Base-by-base conservation (phyloP, 2,888 invertebrate genomes). In the Apamea crenata region DNA sequence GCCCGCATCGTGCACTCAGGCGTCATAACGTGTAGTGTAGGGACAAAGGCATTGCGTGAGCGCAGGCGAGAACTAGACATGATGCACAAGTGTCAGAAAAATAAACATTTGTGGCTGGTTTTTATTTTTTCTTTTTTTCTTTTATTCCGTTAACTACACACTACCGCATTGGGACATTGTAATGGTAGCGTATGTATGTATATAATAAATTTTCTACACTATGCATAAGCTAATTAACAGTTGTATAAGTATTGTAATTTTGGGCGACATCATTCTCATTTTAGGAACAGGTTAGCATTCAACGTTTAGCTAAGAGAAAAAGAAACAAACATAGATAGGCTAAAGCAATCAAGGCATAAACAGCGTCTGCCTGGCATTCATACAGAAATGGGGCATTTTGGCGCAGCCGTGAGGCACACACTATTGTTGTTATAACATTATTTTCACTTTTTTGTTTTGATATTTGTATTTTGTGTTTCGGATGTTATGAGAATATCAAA, bases 1-100 rank as follows among this genome's bases (percentile, higher is more conserved):
- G 75, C 85, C 85, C 88, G 88, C 88, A 87, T 87, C 53, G 25
- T 59, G 50, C 73, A 1, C 80, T n/a, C 32, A n/a, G 6, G 0
- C 29, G 29, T 21, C 29, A 44, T 12, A 18, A 12, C 2, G 2
- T 18, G 1, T n/a, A 10, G 56, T 50, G 47, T 14, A 44, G 32
- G 53, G 47, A 32, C 50, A n/a, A 16, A 67, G n/a, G n/a, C 2
- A 59, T 29, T 40, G 73, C 53, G 36, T 21, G 16, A 14, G 29
- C 36, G 36, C 32, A n/a, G 16, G n/a, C 5, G 21, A 29, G 36
- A 18, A 21, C 14, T 6, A 61, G 2, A 36, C 36, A 12, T 65
- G 25, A 36, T 36, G 10, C 21, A 25, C n/a, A n/a, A n/a, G n/a
- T n/a, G n/a, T n/a, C n/a, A 32, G 32, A 63, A 32, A 18, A 8